Conservation (phyloP, 2,797 vertebrate species). For the Manis pentadactyla region DNA sequence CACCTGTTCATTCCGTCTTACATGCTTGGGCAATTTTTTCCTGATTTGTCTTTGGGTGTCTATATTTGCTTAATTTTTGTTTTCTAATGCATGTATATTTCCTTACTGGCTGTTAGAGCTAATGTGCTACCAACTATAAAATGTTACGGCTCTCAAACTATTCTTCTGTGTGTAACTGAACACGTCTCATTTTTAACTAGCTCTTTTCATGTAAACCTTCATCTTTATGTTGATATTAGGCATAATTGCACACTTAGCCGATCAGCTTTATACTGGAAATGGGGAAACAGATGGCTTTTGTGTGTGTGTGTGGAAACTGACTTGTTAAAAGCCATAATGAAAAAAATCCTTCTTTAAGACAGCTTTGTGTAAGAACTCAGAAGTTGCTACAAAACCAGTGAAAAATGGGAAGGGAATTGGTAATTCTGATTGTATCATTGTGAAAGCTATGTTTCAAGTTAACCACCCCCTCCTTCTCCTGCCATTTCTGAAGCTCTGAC, state of each 20-base stretch:
- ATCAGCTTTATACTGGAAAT: background rate
- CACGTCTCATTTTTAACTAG: background rate
- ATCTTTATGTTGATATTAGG: background rate
- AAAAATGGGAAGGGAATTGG: background rate
- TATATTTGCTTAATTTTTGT: slow-evolving; percentile 5
- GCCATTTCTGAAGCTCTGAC: slow-evolving; percentile 33
- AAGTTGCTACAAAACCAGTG: background rate
- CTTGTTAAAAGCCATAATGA: background rate
- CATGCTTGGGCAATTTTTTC: too few relatives aligned
- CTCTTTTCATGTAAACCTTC: background rate
- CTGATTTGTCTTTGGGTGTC: background rate
- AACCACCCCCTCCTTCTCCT: background rate
- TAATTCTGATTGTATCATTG: background rate
- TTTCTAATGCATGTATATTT: background rate
- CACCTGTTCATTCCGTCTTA: background rate
- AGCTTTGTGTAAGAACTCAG: background rate
- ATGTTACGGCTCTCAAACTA: background rate
- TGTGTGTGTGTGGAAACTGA: background rate
- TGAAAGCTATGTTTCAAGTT: background rate
- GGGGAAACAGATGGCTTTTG: background rate
- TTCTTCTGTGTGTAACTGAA: background rate
- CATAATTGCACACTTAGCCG: background rate
- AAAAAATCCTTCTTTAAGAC: background rate
- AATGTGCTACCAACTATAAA: background rate
- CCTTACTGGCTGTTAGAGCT: background rate